Conservation (phyloP, 2,797 vertebrate species). For the Salarias fasciatus region DNA sequence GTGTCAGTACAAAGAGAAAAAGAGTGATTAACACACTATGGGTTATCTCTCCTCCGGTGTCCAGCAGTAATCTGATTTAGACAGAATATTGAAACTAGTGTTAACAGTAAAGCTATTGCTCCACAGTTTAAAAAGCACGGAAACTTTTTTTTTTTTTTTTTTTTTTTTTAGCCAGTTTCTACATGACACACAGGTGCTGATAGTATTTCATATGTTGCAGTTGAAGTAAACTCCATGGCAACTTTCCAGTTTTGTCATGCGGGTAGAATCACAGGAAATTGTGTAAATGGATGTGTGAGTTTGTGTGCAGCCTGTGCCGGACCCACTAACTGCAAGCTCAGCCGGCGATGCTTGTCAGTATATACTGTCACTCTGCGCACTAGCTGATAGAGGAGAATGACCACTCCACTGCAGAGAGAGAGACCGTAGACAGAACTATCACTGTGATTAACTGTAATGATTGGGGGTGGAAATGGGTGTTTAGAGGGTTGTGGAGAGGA, state of each 20-base stretch:
- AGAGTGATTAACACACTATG: no score
- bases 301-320: conserved; percentile 35
- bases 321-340: conserved; percentile 49
- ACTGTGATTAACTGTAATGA: conserved; percentile 80
- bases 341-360: conserved; percentile 39
- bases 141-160: background rate
- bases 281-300: conserved; percentile 50
- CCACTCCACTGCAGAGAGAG: conserved; percentile 68
- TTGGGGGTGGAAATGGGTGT: conserved; percentile 73
- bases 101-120: conserved; percentile 45
- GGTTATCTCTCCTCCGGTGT: no score
- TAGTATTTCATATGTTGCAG: conserved; percentile 5
- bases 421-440: conserved; percentile 70
- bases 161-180: conserved; percentile 5
- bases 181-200: conserved; percentile 34
- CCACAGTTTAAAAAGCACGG: conserved; percentile 42
- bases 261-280: conserved; percentile 26
- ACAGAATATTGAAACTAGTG: no score
- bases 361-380: conserved; percentile 11
- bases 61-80: no score
- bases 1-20: no score
- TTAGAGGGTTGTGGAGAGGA: conserved; percentile 74
- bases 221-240: conserved; percentile 19
- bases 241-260: conserved; percentile 31
- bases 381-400: conserved; percentile 66